Percentiles rank a stretch among this genome's conserved stretches.
Conservation (phyloP, 2,113 vertebrate genomes). For the Ictalurus punctatus region DNA sequence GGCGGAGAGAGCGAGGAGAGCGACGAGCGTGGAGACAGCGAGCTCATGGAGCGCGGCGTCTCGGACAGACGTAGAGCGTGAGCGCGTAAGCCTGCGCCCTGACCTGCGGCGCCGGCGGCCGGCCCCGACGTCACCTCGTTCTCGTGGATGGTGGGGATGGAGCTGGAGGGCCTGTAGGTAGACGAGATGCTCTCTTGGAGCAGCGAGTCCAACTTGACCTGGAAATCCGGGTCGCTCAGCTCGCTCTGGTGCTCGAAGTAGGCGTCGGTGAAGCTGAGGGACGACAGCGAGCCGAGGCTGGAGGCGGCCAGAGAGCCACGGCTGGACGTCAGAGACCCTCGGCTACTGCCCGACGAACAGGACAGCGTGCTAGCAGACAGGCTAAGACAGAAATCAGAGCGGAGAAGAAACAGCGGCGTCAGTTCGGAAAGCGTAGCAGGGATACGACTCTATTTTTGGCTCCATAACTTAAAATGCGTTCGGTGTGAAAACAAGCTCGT, state of each 20-base stretch:
- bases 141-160: constrained; percentile 94
- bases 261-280: constrained; percentile 91
- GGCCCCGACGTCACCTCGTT: constrained; percentile 75
- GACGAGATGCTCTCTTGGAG: constrained; percentile 79
- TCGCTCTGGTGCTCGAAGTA: constrained; percentile 85
- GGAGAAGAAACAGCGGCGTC: background rate
- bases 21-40: constrained; percentile 90
- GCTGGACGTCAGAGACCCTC: constrained; percentile 77
- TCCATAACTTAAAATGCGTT: constrained; percentile 32
- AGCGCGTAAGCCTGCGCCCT: constrained; percentile 62
- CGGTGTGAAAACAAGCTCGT: constrained; percentile 44
- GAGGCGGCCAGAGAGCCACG: constrained; percentile 90
- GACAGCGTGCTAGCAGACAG: constrained; percentile 93
- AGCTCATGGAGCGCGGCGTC: constrained; percentile 90
- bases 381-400: constrained; percentile 62
- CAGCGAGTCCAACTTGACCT: constrained; percentile 88
- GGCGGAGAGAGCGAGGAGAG: constrained; percentile 93
- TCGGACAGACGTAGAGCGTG: constrained; percentile 82
- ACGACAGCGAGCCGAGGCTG: constrained; percentile 88
- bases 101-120: constrained; percentile 3
- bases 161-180: constrained; percentile 86
- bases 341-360: constrained; percentile 92
- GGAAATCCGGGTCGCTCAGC: constrained; percentile 84
- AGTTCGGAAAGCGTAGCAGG: background rate
- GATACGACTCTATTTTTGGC: background rate